Base-by-base conservation (phyloP, 2,888 invertebrate species). In the Augiades crinisus region DNA sequence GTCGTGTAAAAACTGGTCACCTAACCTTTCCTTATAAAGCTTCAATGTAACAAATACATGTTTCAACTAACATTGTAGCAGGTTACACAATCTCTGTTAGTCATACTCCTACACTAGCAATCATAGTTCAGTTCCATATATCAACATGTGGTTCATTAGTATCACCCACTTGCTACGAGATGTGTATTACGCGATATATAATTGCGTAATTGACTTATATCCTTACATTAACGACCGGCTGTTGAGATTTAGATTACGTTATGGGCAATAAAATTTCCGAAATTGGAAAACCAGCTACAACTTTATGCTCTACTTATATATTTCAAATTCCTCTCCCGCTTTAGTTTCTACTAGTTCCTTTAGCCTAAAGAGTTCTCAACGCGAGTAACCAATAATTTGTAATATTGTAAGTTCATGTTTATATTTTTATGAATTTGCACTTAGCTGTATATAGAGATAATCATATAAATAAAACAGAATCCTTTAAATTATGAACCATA, bases 81-180 rank as follows among this genome's bases (percentile, higher is more conserved):
- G 40, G 24, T 49, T 49, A 34, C 34, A 13, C 13, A 49, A 41
- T 24, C 34, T 27, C 24, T 24, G 12, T 43, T 38, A 38, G 14
- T 30, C 24, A 41, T 40, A 33, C 43, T 43, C 38, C 22, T 30
- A 22, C n/a, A 24, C 19, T 34, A 34, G 13, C 27, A 33, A 34
- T 21, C 40, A 36, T 47, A 34, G 34, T 44, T 51, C 44, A 51
- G 30, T 51, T 30, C 37, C 36, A 51, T 44, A 50, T 51, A 44
- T 44, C 37, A 51, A 51, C 51, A 51, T 51, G 51, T 51, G 50
- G 41, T 51, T 37, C 43, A 51, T 51, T 51, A 44, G 44, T 37
- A 17, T 12, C 13, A 4, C 5, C 30, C 13, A 27, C 36, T 14
- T 7, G 10, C 13, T 51, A 36, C 21, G 27, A 37, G 36, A 51